Percentiles rank a stretch among this genome's conserved stretches.
phyloP scores from a whole-genome alignment of 1,140 invertebrate genomes.

The Anagrus nilaparvatae region DNA sequence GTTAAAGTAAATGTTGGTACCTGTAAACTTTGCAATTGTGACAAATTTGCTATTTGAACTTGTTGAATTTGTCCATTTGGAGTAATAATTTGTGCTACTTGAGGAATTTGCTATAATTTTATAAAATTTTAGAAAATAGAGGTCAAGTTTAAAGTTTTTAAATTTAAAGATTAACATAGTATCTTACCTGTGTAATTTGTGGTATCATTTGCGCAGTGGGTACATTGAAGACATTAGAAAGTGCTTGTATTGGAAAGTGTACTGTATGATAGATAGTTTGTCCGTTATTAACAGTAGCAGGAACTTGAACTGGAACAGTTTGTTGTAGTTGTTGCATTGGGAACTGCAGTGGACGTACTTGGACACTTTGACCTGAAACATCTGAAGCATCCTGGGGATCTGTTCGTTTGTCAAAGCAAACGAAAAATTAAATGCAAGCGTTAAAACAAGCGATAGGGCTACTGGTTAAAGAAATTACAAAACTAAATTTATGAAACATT shows the following conservation, averaged over 20 bases:
- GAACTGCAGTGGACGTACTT: slow-evolving; percentile 64
- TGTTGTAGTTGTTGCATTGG: slow-evolving; percentile 59
- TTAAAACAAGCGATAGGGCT: slow-evolving; percentile 8
- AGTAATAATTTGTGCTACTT: slow-evolving; percentile 76
- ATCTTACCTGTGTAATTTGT: slow-evolving; percentile 53
- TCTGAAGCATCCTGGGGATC: slow-evolving; percentile 23
- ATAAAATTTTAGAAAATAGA: background rate
- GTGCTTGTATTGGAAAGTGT: slow-evolving; percentile 76
- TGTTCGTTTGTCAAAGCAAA: slow-evolving; percentile 14
- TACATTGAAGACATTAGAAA: slow-evolving; percentile 47
- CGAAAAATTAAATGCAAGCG: slow-evolving; percentile 2
- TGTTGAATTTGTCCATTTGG: slow-evolving; percentile 81
- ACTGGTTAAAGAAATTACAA: background rate
- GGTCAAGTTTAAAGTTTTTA: slow-evolving; percentile 2
- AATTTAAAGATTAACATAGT: background rate
- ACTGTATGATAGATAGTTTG: slow-evolving; percentile 90
- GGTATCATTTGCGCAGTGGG: slow-evolving; percentile 61
- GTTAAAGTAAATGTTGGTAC: slow-evolving; percentile 15
- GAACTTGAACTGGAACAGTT: slow-evolving; percentile 84
- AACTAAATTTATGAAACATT: background rate
- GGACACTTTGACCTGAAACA: slow-evolving; percentile 61
- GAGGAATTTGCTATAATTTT: slow-evolving; percentile 40
- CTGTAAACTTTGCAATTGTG: slow-evolving; percentile 47
- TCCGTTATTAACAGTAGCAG: slow-evolving; percentile 78
- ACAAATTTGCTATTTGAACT: slow-evolving; percentile 61